Evolutionary conservation across 1,140 invertebrate species (phyloP).

Genomic region (Myzus persicae): DNA sequence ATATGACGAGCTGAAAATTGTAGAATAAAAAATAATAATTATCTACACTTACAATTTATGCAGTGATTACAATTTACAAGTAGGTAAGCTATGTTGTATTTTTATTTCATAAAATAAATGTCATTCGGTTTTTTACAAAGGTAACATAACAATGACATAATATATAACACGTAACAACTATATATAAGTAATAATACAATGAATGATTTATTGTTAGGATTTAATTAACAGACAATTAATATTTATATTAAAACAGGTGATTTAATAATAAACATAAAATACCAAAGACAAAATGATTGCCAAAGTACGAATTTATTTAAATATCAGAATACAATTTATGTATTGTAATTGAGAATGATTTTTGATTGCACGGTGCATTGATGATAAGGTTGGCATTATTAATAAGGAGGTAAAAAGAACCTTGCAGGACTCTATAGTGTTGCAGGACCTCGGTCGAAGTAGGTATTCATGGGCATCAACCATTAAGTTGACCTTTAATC

Average conservation of each 20-base stretch:
- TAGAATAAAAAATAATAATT: background rate
- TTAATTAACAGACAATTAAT: background rate
- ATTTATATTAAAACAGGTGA: background rate
- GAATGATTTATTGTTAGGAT: too few relatives aligned
- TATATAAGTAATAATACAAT: background rate
- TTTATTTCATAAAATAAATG: background rate
- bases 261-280: background rate
- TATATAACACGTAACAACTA: too few relatives aligned
- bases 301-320: too few relatives aligned
- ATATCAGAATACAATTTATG: too few relatives aligned
- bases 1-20: background rate
- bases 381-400: too few relatives aligned
- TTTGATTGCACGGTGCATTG: too few relatives aligned
- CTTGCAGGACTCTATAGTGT: too few relatives aligned
- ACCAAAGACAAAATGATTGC: background rate
- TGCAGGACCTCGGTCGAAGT: too few relatives aligned
- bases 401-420: too few relatives aligned
- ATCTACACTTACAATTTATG: background rate
- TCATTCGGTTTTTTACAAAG: background rate
- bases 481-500: too few relatives aligned
- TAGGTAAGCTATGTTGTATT: background rate
- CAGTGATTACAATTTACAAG: background rate
- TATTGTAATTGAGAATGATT: too few relatives aligned
- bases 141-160: background rate
- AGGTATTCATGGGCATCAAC: too few relatives aligned